Evolutionary conservation across 2,888 invertebrate genomes (phyloP), one percentile per base, ranked within the genome.

Genomic region (Pterostichus madidus): DNA sequence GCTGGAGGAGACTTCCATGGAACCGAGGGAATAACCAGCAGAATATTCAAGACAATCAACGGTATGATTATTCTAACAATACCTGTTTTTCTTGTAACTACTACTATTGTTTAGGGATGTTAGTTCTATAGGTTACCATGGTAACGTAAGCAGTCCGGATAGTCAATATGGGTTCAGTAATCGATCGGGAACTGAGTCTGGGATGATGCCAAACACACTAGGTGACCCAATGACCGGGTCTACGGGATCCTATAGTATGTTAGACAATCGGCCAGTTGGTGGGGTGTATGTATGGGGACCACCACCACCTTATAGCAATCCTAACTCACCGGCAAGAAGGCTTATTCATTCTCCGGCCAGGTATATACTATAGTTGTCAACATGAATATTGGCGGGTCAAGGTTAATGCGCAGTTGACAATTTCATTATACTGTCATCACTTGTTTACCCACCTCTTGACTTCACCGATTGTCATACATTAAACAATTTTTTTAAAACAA

Each of bases 251-350:
- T 94, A 93, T 86, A 93, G 94, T 31, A 93, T 93, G 8, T 89
- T 93, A 87, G 88, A 91, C 88, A 85, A 92, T 87, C 85, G 94
- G 89, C 87, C 93, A 87, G 90, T 93, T 86, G 90, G 94, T 86
- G 87, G 92, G 87, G 83, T 92, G 88, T 89, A 93, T 90, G 88
- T 96, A 15, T 97, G 97, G 97, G 97, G 96, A 0, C 97, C 97
- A 0, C 97, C 97, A 0, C 97, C 97, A 0, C 97, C 97, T 0
- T 97, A 97, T 87, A 96, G 96, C 83, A 95, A 96, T 76, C 95
- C 95, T 49, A 96, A 96, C 86, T 93, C 93, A 85, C 94, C 94
- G 0, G 93, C 93, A 0, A 89, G 93, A 84, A 90, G 93, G 52
- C 91, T 90, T 39, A 84, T 88, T 84, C 89, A 89, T 86, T 90